Evolutionary conservation across 2,113 vertebrate genomes (phyloP).

Genomic region (Paradisaea rubra): DNA sequence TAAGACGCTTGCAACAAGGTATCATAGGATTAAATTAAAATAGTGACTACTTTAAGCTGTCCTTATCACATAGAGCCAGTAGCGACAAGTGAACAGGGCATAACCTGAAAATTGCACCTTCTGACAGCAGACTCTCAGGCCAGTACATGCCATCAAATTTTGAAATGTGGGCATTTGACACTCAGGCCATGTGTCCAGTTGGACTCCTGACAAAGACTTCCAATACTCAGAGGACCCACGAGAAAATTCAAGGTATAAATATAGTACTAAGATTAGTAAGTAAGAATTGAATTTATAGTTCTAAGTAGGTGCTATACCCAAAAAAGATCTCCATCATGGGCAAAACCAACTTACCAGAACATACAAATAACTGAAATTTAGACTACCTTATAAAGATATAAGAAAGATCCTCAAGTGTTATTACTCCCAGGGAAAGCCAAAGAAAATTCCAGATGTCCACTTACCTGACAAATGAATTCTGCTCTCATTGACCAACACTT

Average conservation of each 20-base stretch:
- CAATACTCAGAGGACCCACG: not conserved
- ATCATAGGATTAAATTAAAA: not conserved
- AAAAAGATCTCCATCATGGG: not conserved
- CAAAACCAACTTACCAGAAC: not conserved
- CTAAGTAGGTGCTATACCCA: not conserved
- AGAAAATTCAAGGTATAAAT: not conserved
- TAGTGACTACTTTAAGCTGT: not conserved
- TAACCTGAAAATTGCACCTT: not conserved
- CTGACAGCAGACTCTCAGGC: not conserved
- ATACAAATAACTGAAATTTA: not conserved
- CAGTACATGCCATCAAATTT: not conserved
- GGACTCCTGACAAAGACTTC: not conserved
- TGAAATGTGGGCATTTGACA: not conserved
- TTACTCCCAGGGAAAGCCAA: not conserved
- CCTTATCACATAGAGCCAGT: rapidly evolving
- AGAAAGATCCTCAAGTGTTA: not conserved
- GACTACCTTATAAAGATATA: not conserved
- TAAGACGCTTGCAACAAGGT: not conserved
- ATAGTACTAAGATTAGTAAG: not conserved
- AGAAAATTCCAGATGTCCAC: not conserved
- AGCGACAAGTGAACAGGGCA: not conserved
- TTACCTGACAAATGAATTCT: not conserved
- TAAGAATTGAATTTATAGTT: not conserved
- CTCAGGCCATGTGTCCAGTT: not conserved
- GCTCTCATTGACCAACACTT: not conserved